A percentile compares a stretch with the other conserved stretches of the same genome.
These are phyloP conservation scores for Lithobates pipiens DNA, from an alignment of 2,797 vertebrate species.

Conservation along the genomic window DNA sequence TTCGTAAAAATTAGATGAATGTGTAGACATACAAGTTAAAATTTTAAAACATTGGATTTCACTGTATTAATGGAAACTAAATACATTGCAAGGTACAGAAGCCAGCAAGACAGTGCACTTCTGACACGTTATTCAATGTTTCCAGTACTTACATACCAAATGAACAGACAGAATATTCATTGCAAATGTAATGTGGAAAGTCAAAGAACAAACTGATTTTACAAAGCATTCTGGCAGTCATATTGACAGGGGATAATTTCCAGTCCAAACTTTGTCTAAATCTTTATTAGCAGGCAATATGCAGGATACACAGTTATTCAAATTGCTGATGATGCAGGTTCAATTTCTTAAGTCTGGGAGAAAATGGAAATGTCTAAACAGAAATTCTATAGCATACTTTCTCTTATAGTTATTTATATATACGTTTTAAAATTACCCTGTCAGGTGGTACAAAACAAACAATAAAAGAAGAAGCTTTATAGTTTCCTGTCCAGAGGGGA, in stretches of 20 bases:
- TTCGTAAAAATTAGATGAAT: background rate
- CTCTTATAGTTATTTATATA: too few relatives aligned
- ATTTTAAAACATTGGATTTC: background rate
- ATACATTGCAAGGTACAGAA: slow-evolving; percentile 15
- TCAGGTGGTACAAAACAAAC: too few relatives aligned
- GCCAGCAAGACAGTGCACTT: slow-evolving; percentile 24
- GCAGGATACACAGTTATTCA: slow-evolving; percentile 21
- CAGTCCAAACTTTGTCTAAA: slow-evolving; percentile 43
- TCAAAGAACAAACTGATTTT: slow-evolving; percentile 46
- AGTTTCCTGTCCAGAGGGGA: too few relatives aligned
- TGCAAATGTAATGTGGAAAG: slow-evolving; percentile 58
- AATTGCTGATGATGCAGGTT: slow-evolving; percentile 24
- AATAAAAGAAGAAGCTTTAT: too few relatives aligned
- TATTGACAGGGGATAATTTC: slow-evolving; percentile 11
- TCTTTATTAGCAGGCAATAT: slow-evolving; percentile 40
- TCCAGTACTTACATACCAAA: slow-evolving; percentile 51
- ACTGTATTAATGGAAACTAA: slow-evolving; percentile 45
- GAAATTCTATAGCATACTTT: too few relatives aligned
- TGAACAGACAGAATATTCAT: slow-evolving; percentile 53
- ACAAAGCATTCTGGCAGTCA: slow-evolving; percentile 30
- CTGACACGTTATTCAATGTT: slow-evolving; percentile 54
- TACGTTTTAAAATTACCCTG: too few relatives aligned
- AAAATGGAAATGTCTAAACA: background rate
- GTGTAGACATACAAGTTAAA: slow-evolving; percentile 7
- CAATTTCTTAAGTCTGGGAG: slow-evolving; percentile 2